Base-by-base conservation (phyloP, 2,113 vertebrate species). In the Pseudorhombus dupliciocellatus region DNA sequence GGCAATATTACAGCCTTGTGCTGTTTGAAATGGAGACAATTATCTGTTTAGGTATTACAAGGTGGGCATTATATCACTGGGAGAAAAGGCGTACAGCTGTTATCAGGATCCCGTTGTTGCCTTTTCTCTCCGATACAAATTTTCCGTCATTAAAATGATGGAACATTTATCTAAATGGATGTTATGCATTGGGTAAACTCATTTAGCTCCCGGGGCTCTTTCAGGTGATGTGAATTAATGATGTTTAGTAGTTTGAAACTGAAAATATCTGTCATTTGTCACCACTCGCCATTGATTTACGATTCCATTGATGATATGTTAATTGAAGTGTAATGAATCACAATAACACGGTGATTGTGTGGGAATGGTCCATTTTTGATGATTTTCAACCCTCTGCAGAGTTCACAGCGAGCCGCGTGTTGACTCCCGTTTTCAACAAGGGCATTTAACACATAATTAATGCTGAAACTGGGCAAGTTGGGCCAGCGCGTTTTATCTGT, bases 211-310 rank as follows among this genome's bases (percentile, higher is more conserved):
- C 42, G 54, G 87, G 88, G 91, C 86, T 90, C 83, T 92, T 89
- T 87, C 89, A 92, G 92, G 91, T 93, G 92, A 93, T 92, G 88
- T 88, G 89, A 91, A 92, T 93, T 93, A 91, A 93, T 93, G 87
- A 92, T 91, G 90, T 93, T 93, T 92, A 92, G 91, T 88, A 91
- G 91, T 93, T 90, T 88, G 87, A 91, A 92, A 85, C 90, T 73
- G 83, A 88, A 91, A 90, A 92, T 91, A 92, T 91, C 87, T 90
- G 90, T 93, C 90, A 91, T 91, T 90, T 93, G 92, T 93, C 92
- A 91, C 71, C 87, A 79, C 84, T 85, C 73, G 58, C 89, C 88
- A 87, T 91, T 92, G 90, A 93, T 92, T 90, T 90, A 90, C 71
- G 88, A 84, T 88, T 87, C 75, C 73, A 88, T 91, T 80, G 88